Evolutionary conservation across 2,888 invertebrate species (phyloP).

Genomic region (Eucera pruinosa): DNA sequence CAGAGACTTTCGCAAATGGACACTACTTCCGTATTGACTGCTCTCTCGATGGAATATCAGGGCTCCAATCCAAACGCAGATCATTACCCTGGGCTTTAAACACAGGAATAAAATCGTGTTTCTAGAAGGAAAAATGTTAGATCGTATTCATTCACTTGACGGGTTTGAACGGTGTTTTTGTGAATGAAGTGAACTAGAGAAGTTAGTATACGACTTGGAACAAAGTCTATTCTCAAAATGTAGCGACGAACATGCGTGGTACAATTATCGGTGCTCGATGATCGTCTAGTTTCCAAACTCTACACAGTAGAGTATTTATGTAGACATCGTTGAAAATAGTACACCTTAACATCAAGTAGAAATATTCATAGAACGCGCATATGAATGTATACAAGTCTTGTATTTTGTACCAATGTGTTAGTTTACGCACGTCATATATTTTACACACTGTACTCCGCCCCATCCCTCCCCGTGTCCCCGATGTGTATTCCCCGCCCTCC

Average conservation of each 20-base stretch:
- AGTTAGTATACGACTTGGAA: constrained; percentile 66
- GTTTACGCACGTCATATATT: constrained; percentile 72
- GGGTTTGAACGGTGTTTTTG: constrained; percentile 52
- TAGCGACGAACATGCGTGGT: constrained; percentile 70
- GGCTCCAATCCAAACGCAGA: constrained; percentile 73
- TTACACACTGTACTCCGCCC: constrained; percentile 70
- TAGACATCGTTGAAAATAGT: constrained; percentile 77
- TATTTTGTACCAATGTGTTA: constrained; percentile 74
- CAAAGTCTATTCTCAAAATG: constrained; percentile 63
- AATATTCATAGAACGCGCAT: constrained; percentile 72
- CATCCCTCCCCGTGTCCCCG: constrained; percentile 1
- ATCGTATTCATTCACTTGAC: constrained; percentile 53
- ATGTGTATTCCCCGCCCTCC: constrained; percentile 6
- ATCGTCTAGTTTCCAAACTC: constrained; percentile 72
- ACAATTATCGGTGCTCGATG: constrained; percentile 67
- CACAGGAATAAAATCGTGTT: constrained; percentile 65
- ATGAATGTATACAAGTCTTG: constrained; percentile 79
- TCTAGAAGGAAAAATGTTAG: constrained; percentile 57
- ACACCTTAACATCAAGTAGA: constrained; percentile 73
- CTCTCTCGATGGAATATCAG: constrained; percentile 70
- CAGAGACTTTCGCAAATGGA: constrained; percentile 71
- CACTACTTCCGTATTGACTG: constrained; percentile 69
- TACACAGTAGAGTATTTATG: constrained; percentile 78
- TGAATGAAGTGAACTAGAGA: constrained; percentile 63
- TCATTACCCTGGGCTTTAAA: constrained; percentile 70